Evolutionary conservation across 2,113 vertebrate genomes (phyloP), one percentile per base, ranked within the genome.

Genomic region (Coreoperca whiteheadi): DNA sequence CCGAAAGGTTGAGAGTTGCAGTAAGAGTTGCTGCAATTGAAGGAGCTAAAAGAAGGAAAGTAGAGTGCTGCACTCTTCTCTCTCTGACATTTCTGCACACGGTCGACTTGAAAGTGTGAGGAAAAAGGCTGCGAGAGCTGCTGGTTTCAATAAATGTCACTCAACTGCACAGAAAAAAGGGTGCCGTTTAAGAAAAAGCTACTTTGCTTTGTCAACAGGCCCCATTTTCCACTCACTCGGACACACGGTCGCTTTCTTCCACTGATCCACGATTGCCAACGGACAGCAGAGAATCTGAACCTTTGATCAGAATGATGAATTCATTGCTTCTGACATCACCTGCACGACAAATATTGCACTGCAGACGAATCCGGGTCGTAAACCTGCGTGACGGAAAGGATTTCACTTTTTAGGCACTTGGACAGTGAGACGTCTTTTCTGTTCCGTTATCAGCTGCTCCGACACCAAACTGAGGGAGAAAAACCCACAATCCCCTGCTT

Each of bases 81-180:
- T 50, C 56, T 41, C 50, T 8, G 39, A 46, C 39, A 18, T 34
- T n/a, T 67, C 63, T 48, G 25, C 37, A 28, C 61, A 30, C 57
- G 20, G 21, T 4, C 32, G 6, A 32, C 21, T 43, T 43, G 8
- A 56, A 50, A 60, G n/a, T 32, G 39, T 11, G 56, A 79, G 16
- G 34, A 4, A 46, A 84, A 14, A 69, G 57, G 46, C 66, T 32
- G 37, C 0, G 25, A 25, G 61, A 41, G 72, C 59, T 71, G 7
- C 39, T 39, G 34, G 16, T 53, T 61, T 80, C 15, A 77, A 68
- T 39, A 76, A 76, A 72, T 57, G 77, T 77, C 77, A 66, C 18
- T 79, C 68, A 67, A 6, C 51, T n/a, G 37, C 14, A 50, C 23
- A 50, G 11, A 43, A 25, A 46, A 69, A 64, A 51, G 15, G 9